Base-by-base conservation (phyloP, 2,888 invertebrate species). In the Brachyopa scutellaris region DNA sequence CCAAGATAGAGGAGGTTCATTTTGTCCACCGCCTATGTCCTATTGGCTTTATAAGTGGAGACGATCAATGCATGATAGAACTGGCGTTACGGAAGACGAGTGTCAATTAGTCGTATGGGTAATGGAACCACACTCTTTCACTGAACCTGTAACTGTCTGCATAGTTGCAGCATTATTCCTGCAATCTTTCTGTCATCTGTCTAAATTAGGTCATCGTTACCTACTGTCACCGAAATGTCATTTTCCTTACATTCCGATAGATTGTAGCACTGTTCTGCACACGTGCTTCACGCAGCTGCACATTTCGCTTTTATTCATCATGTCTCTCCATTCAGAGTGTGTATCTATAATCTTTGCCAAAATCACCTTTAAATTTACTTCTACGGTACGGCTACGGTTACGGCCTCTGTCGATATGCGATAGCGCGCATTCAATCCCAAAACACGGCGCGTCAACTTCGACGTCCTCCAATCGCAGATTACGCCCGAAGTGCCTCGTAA, bases 301-400 rank as follows among this genome's bases (percentile, higher is more conserved):
- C 29, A 42, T 31, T 59, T 55, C 29, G 23, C 55, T 55, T 78
- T 51, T 64, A 72, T 62, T 72, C 42, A 55, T 77, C 70, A 62
- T 70, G 76, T 77, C 38, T 17, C 45, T 31, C 33, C 51, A 36
- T 17, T 23, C 11, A 7, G 40, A 21, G 19, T 11, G 47, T 8
- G 36, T 40, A 51, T 4, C 4, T 23, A 31, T 70, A 57, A 77
- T 78, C 64, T 72, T 26, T 57, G 33, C 6, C 55, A 9, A 45
- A 62, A 62, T 64, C 51, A 66, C 49, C 72, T 72, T 42, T 17
- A 64, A 64, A 59, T 64, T 78, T 66, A 78, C 78, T 51, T 42
- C 70, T n/a, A n/a, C n/a, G n/a, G n/a, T n/a, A n/a, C n/a, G n/a
- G n/a, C n/a, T n/a, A n/a, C n/a, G n/a, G n/a, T n/a, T 51, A 40